A percentile compares a stretch with the other conserved stretches of the same genome.
These are phyloP conservation scores for Colossoma macropomum DNA, from an alignment of 2,113 vertebrate species.

Conservation along the genomic window DNA sequence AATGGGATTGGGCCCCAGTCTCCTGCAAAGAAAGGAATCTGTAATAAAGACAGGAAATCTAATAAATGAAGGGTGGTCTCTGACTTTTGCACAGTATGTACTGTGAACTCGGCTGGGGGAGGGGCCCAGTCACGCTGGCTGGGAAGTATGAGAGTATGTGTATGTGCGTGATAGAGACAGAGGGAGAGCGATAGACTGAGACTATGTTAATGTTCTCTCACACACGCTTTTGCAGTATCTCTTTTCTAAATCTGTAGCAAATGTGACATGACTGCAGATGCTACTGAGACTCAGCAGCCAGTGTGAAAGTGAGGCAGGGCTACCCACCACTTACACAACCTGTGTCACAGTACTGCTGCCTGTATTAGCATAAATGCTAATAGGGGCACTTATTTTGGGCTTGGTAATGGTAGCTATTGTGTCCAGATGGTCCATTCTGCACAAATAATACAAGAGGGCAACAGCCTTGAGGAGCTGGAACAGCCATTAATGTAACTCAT, in stretches of 20 bases:
- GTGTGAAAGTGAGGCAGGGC: not conserved
- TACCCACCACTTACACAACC: not conserved
- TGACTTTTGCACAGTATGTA: no score
- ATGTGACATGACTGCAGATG: conserved; percentile 28
- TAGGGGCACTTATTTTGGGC: not conserved
- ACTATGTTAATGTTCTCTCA: conserved; percentile 37
- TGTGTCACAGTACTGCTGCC: not conserved
- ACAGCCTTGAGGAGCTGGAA: conserved; percentile 7
- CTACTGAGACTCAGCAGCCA: not conserved
- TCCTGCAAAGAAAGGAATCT: no score
- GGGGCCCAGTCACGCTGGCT: no score
- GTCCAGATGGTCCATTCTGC: not conserved
- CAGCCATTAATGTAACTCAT: not conserved
- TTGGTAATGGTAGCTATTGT: not conserved
- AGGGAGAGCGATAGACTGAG: not conserved
- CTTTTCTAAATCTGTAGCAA: conserved; percentile 33
- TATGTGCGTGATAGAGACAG: not conserved
- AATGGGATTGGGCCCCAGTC: no score
- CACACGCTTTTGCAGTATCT: conserved; percentile 24
- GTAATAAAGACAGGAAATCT: no score
- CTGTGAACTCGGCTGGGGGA: no score
- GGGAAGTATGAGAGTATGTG: not conserved
- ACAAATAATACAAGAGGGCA: not conserved
- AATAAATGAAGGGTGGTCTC: no score
- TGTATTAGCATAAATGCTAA: conserved; percentile 14